These are phyloP conservation scores for Coptodon bakossiorum DNA, from an alignment of 2,113 vertebrate species.

Conservation along the genomic window DNA sequence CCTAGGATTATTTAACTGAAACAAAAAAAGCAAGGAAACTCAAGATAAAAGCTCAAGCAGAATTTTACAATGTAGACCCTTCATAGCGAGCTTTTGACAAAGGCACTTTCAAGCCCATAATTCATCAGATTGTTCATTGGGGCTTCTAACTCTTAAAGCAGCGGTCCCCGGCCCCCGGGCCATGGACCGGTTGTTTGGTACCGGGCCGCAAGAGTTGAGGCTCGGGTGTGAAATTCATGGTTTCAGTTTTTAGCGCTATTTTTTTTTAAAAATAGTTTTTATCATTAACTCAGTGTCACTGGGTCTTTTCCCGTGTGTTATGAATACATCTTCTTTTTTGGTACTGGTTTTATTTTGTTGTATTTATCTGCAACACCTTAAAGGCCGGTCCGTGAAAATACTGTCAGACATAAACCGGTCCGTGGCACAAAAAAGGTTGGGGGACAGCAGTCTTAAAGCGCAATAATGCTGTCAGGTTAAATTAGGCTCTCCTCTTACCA, in stretches of 20 bases:
- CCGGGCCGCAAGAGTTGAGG: not conserved
- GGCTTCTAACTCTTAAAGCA: not conserved
- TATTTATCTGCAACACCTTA: not conserved
- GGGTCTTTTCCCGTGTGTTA: not conserved
- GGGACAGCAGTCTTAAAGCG: not conserved
- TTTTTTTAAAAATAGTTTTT: not conserved
- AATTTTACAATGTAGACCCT: not conserved
- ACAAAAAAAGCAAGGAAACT: not conserved
- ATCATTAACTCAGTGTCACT: not conserved
- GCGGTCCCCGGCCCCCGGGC: not conserved
- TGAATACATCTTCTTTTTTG: not conserved
- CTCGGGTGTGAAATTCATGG: not conserved
- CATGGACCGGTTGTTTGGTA: not conserved
- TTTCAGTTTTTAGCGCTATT: not conserved
- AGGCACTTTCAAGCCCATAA: not conserved
- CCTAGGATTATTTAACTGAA: not conserved
- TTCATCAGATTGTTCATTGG: fast-evolving
- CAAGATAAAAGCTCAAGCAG: not conserved
- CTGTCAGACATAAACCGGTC: not conserved
- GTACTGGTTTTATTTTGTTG: not conserved
- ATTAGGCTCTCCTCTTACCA: constrained; percentile 65
- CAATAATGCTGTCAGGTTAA: not conserved
- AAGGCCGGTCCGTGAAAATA: not conserved
- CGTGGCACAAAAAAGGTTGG: not conserved
- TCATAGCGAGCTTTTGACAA: not conserved